phyloP scores from a whole-genome alignment of 2,113 vertebrate genomes.

The Jacana jacana region DNA sequence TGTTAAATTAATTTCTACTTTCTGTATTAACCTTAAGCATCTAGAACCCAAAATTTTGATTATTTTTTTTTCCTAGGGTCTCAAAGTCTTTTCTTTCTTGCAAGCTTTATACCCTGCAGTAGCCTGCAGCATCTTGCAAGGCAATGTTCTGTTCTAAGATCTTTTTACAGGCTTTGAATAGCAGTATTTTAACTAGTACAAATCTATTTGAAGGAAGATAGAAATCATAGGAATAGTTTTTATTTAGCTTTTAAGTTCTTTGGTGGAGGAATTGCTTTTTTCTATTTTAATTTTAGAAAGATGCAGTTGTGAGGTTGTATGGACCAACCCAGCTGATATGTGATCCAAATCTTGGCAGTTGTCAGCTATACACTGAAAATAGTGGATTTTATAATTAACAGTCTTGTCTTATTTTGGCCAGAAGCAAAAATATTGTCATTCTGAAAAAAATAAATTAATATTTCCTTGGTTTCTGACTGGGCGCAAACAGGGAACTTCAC shows the following conservation, averaged over 20 bases:
- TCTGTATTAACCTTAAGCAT: not conserved
- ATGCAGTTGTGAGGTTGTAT: not conserved
- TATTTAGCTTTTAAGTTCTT: not conserved
- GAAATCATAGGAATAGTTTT: not conserved
- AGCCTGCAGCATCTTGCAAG: not conserved
- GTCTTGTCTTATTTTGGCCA: not conserved
- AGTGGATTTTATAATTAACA: not conserved
- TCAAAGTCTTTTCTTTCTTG: not conserved
- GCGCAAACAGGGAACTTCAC: not conserved
- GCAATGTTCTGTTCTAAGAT: not conserved
- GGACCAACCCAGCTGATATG: not conserved
- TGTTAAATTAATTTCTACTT: not conserved
- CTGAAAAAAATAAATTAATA: not conserved
- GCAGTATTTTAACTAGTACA: not conserved
- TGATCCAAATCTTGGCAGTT: not conserved
- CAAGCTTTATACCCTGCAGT: not conserved
- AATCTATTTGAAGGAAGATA: not conserved
- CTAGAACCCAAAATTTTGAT: not conserved
- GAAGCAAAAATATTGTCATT: not conserved
- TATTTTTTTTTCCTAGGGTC: not conserved
- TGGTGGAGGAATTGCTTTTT: not conserved
- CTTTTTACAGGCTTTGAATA: not conserved
- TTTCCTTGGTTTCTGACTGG: not conserved
- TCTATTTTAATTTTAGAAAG: not conserved
- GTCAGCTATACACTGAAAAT: not conserved